Conservation (phyloP, 2,797 vertebrate species). For the Carcharodon carcharias region DNA sequence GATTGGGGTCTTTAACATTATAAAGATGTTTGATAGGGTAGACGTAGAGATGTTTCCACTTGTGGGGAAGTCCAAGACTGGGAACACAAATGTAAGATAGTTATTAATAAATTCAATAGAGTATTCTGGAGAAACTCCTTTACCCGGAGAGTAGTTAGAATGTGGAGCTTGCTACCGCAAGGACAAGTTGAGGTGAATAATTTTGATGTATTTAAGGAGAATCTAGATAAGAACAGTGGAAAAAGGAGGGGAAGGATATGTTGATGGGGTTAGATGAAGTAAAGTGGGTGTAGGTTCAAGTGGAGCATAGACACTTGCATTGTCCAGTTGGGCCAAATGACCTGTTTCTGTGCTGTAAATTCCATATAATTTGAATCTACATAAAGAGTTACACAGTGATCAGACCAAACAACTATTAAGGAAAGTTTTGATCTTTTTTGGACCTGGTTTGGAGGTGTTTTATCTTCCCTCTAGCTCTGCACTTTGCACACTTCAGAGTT, state of each 20-base stretch:
- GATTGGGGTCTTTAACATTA: not conserved
- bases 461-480: not conserved
- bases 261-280: not conserved
- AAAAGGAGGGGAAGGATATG: not conserved
- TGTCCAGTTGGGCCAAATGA: not conserved
- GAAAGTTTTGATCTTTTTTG: not conserved
- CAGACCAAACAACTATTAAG: not conserved
- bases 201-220: not conserved
- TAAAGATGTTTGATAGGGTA: not conserved
- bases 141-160: not conserved
- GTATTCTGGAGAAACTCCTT: not conserved
- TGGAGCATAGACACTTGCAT: not conserved
- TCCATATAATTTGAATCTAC: not conserved
- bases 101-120: not conserved
- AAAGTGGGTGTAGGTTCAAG: not conserved
- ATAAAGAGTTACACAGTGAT: not conserved
- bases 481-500: not conserved
- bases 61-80: not conserved
- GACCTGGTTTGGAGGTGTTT: not conserved
- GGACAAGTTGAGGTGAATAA: not conserved
- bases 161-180: not conserved
- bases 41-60: not conserved
- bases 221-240: not conserved
- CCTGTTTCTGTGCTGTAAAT: not conserved
- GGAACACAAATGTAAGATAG: not conserved